phyloP scores from a whole-genome alignment of 2,888 invertebrate species.

The Eristalis tenax region DNA sequence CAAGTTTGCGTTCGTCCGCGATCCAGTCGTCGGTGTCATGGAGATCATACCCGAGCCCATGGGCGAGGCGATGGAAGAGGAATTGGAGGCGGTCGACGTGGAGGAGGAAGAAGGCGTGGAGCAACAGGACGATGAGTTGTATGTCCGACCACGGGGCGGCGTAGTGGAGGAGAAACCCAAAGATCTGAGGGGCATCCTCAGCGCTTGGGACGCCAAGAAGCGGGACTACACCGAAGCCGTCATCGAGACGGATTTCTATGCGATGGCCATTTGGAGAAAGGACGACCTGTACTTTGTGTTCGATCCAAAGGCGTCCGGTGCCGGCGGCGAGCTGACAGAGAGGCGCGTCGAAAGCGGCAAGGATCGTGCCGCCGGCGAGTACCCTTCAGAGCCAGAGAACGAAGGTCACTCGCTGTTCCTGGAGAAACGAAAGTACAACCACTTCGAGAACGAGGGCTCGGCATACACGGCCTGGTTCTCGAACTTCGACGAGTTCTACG shows the following conservation, averaged over 20 bases:
- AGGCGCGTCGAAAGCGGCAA: slow-evolving; percentile 72
- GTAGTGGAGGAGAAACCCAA: not conserved
- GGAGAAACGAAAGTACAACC: slow-evolving; percentile 51
- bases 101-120: slow-evolving; percentile 43
- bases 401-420: not conserved
- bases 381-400: not conserved
- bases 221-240: slow-evolving; percentile 52
- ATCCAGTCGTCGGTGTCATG: slow-evolving; percentile 32
- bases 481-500: slow-evolving; percentile 50
- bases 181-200: slow-evolving; percentile 51
- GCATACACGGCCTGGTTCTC: slow-evolving; percentile 73
- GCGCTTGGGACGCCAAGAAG: slow-evolving; percentile 47
- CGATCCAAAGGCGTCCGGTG: slow-evolving; percentile 84
- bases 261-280: slow-evolving; percentile 83
- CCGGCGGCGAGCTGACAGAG: slow-evolving; percentile 81
- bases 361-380: slow-evolving; percentile 76
- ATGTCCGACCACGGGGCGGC: slow-evolving; percentile 21
- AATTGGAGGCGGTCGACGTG: slow-evolving; percentile 3
- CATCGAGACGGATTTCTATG: slow-evolving; percentile 68
- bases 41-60: slow-evolving; percentile 8
- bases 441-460: slow-evolving; percentile 75
- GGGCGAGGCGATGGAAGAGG: slow-evolving; percentile 34
- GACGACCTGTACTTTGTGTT: slow-evolving; percentile 83
- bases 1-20: slow-evolving; percentile 59
- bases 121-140: slow-evolving; percentile 49